Percentiles rank a stretch among this genome's conserved stretches.
Conservation (phyloP, 2,888 invertebrate species). For the Blastobasis adustella region DNA sequence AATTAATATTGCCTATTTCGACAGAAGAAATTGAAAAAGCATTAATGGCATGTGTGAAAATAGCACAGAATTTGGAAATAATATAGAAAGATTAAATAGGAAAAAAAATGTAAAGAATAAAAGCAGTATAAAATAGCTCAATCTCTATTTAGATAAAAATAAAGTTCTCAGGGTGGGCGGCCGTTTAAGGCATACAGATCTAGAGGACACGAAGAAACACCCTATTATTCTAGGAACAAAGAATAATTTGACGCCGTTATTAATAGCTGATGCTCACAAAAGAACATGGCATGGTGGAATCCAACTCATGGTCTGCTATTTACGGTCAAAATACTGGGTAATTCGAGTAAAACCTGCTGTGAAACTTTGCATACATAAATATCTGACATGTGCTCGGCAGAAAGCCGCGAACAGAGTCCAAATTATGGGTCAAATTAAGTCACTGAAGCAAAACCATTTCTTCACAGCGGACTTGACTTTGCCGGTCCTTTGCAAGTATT, state of each 20-base stretch:
- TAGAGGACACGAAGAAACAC: constrained; percentile 12
- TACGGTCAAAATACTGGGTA: constrained; percentile 23
- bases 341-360: constrained; percentile 15
- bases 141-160: constrained; percentile 15
- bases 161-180: constrained; percentile 20
- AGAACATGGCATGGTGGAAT: constrained; percentile 20
- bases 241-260: too few species aligned
- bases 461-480: constrained; percentile 20
- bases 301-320: too few species aligned
- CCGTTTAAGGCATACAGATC: constrained; percentile 13
- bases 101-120: constrained; percentile 5
- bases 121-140: constrained; percentile 13
- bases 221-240: too few species aligned
- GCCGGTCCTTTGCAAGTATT: constrained; percentile 18
- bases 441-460: constrained; percentile 17
- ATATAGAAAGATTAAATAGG: too few species aligned
- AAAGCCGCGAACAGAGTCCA: too few species aligned
- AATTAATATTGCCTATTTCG: too few species aligned
- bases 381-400: constrained; percentile 16
- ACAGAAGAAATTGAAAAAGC: too few species aligned
- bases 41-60: too few species aligned
- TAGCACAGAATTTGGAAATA: too few species aligned
- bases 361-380: constrained; percentile 13
- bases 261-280: too few species aligned
- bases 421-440: constrained; percentile 24